Conservation (phyloP, 1,140 invertebrate genomes). For the Aphelenchoides fujianensis region DNA sequence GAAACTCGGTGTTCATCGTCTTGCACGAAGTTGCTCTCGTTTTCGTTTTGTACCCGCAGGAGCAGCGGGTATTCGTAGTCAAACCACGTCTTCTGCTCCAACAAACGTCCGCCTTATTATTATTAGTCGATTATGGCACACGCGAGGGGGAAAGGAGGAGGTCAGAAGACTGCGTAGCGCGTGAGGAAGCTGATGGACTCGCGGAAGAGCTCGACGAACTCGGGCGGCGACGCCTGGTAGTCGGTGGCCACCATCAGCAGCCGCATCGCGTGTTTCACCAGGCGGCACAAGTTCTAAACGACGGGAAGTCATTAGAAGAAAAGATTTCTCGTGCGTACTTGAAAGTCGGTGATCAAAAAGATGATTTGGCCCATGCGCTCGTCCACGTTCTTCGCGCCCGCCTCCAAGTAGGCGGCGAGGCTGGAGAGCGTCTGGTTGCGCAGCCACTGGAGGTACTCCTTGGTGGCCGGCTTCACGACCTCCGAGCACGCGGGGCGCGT, state of each 20-base stretch:
- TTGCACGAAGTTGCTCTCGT: too few relatives aligned
- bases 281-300: conserved; percentile 8
- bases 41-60: too few relatives aligned
- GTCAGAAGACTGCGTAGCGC: neutral
- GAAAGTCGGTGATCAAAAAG: conserved; percentile 19
- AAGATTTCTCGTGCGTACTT: neutral
- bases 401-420: neutral
- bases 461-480: neutral
- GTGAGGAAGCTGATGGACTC: neutral
- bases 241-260: conserved; percentile 8
- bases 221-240: neutral
- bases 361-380: conserved; percentile 21
- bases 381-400: neutral
- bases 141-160: too few relatives aligned
- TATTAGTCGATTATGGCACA: neutral
- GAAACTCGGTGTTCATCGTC: too few relatives aligned
- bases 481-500: conserved; percentile 11
- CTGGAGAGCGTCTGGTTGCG: neutral
- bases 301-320: neutral
- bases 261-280: conserved; percentile 12
- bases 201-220: neutral
- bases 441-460: neutral
- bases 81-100: too few relatives aligned
- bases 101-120: too few relatives aligned
- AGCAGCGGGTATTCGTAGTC: too few relatives aligned